Evolutionary conservation across 1,140 invertebrate genomes (phyloP).

Genomic region (Drosophila willistoni): DNA sequence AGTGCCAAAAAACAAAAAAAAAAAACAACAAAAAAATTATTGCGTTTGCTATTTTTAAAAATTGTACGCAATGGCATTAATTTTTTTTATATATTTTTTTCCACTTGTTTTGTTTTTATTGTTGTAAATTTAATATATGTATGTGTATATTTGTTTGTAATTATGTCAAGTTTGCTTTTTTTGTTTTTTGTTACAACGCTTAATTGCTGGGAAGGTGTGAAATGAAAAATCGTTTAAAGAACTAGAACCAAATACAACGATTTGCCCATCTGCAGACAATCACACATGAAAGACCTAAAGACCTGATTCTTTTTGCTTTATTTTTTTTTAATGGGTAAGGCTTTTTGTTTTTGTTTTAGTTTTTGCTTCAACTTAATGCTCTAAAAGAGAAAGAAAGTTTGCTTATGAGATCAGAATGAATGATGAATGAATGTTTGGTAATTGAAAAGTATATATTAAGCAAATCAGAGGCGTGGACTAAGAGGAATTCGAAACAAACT

Average conservation of each 20-base stretch:
- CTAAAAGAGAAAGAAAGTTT: slow-evolving; percentile 45
- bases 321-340: slow-evolving; percentile 35
- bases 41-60: slow-evolving; percentile 73
- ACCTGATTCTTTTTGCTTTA: slow-evolving; percentile 41
- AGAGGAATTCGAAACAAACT: neutral
- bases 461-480: neutral
- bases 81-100: slow-evolving; percentile 40
- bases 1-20: slow-evolving; percentile 49
- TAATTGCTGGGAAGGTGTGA: slow-evolving; percentile 16
- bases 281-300: slow-evolving; percentile 40
- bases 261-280: slow-evolving; percentile 21
- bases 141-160: slow-evolving; percentile 64
- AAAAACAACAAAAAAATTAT: slow-evolving; percentile 69
- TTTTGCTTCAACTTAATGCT: slow-evolving; percentile 30
- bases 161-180: slow-evolving; percentile 75
- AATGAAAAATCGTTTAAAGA: slow-evolving; percentile 21
- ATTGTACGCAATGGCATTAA: slow-evolving; percentile 72
- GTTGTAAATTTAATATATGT: slow-evolving; percentile 43
- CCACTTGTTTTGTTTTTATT: slow-evolving; percentile 31
- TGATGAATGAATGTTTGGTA: slow-evolving; percentile 5
- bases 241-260: slow-evolving; percentile 20
- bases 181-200: slow-evolving; percentile 34
- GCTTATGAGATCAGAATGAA: slow-evolving; percentile 25
- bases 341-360: slow-evolving; percentile 23
- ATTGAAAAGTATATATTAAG: slow-evolving; percentile 3